Percentiles rank a stretch among this genome's conserved stretches.
Conservation (phyloP, 2,888 invertebrate genomes). For the Nomada ferruginata region DNA sequence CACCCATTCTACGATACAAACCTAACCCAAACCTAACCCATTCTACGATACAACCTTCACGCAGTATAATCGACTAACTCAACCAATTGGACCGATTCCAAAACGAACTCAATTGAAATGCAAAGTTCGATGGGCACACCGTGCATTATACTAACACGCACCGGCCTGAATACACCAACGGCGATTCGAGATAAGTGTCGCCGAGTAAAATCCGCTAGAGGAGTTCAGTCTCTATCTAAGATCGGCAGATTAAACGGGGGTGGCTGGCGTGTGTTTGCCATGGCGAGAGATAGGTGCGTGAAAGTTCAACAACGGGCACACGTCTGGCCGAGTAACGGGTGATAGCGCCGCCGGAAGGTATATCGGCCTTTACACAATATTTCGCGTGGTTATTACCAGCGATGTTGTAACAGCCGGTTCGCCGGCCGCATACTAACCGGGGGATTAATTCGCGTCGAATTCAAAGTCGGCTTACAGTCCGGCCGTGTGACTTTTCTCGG, state of each 20-base stretch:
- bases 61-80: too few relatives aligned
- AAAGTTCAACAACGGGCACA: constrained; percentile 67
- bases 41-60: too few relatives aligned
- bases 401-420: constrained; percentile 69
- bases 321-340: constrained; percentile 38
- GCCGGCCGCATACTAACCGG: constrained; percentile 73
- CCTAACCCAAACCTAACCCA: too few relatives aligned
- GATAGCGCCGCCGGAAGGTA: constrained; percentile 49
- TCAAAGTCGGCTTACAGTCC: constrained; percentile 50
- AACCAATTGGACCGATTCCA: neutral
- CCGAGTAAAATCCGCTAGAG: constrained; percentile 38
- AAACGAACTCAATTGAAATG: neutral
- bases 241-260: constrained; percentile 74
- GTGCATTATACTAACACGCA: too few relatives aligned
- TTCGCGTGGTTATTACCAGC: constrained; percentile 66
- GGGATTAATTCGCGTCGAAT: constrained; percentile 70
- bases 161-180: neutral
- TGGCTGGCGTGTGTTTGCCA: constrained; percentile 65
- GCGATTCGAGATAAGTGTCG: constrained; percentile 35
- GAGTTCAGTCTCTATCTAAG: constrained; percentile 70
- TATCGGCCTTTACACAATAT: constrained; percentile 71
- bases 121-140: neutral
- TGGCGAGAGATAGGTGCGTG: constrained; percentile 53
- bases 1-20: too few relatives aligned
- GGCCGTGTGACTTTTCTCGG: constrained; percentile 44